phyloP scores from a whole-genome alignment of 2,888 invertebrate species.

The Cheilosia grossa region DNA sequence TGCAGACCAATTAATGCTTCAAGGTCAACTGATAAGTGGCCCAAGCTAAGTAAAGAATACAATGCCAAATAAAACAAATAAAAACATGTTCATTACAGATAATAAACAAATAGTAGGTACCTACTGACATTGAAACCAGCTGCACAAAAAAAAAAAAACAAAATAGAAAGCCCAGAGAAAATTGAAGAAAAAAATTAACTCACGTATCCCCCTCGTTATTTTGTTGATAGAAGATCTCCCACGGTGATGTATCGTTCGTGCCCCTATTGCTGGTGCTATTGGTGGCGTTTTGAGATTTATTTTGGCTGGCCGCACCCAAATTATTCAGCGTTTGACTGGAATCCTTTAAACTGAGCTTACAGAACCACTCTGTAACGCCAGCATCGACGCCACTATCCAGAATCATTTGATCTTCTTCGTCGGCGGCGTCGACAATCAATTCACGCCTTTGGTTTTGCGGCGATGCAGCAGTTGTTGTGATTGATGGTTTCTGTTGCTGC shows the following conservation, averaged over 20 bases:
- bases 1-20: too few species aligned
- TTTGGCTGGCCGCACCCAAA: slow-evolving; percentile 57
- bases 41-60: too few species aligned
- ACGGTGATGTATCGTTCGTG: slow-evolving; percentile 82
- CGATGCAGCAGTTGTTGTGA: slow-evolving; percentile 71
- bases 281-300: slow-evolving; percentile 5
- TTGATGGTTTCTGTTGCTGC: slow-evolving; percentile 44
- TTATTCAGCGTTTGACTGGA: slow-evolving; percentile 75
- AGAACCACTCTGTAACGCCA: slow-evolving; percentile 86
- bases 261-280: slow-evolving; percentile 23
- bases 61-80: too few species aligned
- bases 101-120: neutral
- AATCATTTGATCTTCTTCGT: slow-evolving; percentile 83
- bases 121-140: neutral
- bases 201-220: slow-evolving; percentile 95
- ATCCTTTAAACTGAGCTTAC: slow-evolving; percentile 85
- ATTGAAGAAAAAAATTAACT: slow-evolving; percentile 83
- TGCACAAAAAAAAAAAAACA: neutral
- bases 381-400: slow-evolving; percentile 88
- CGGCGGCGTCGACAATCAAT: slow-evolving; percentile 47
- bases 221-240: slow-evolving; percentile 89
- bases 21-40: too few species aligned
- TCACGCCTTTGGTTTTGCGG: slow-evolving; percentile 64
- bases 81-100: neutral
- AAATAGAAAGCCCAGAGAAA: neutral